Percentiles rank a stretch among this genome's conserved stretches.
phyloP scores from a whole-genome alignment of 1,140 invertebrate genomes.

The Sarcophaga peregrina region DNA sequence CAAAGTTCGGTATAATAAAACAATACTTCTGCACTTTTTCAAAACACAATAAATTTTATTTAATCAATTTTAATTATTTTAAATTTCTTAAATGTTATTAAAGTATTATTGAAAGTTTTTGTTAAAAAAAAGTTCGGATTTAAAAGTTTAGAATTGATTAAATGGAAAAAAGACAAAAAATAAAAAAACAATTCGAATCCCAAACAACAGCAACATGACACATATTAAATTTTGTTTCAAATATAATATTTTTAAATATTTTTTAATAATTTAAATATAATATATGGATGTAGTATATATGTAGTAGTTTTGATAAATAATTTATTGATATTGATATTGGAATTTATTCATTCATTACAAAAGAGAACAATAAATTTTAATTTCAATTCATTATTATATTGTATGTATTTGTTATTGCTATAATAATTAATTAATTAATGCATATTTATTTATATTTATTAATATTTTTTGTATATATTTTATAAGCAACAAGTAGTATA shows the following conservation, averaged over 20 bases:
- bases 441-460: not conserved
- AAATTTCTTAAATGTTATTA: not conserved
- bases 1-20: too few relatives aligned
- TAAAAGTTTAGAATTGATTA: not conserved
- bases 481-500: slow-evolving; percentile 41
- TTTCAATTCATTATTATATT: not conserved
- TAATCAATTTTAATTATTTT: not conserved
- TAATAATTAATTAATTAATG: not conserved
- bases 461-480: not conserved
- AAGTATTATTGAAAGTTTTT: not conserved
- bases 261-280: slow-evolving; percentile 40
- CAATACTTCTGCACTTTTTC: too few relatives aligned
- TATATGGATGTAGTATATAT: not conserved
- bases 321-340: not conserved
- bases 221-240: slow-evolving; percentile 44
- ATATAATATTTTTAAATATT: not conserved
- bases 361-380: slow-evolving; percentile 37
- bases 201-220: slow-evolving; percentile 66
- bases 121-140: not conserved
- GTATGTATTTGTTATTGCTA: not conserved
- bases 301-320: slow-evolving; percentile 3
- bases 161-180: not conserved
- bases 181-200: slow-evolving; percentile 54
- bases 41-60: too few relatives aligned
- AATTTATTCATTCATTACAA: not conserved